Evolutionary conservation across 2,888 invertebrate species (phyloP), one percentile per base, ranked within the genome.

Genomic region (Quadroppia sp.): DNA sequence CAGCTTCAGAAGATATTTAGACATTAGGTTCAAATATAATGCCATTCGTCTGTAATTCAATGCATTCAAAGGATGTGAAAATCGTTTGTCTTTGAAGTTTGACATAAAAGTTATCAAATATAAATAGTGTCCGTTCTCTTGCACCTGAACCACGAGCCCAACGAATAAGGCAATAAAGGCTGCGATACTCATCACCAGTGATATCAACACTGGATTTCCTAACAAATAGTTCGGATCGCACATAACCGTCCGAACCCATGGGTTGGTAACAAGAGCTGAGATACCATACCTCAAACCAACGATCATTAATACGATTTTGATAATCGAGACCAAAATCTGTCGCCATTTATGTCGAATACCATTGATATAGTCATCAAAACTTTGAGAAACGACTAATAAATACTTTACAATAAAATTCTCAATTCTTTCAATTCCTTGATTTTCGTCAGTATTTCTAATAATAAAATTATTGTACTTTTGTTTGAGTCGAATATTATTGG

Each of bases 401-500:
- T 36, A 36, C 36, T 7, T 36, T 36, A 9, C 9, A 9, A 4
- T 9, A 9, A 36, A 36, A 4, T 36, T 36, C 36, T 36, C 36
- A 36, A 36, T 36, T 36, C 36, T 36, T 4, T 4, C 9, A 9
- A 36, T 4, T 86, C 1, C 87, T 86, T 0, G 86, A 87, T 79
- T 82, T 87, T 50, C 86, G 86, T 20, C 86, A 86, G 79, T 86
- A 85, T 79, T 80, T 87, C 4, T 80, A 83, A 77, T 85, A 87
- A 79, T 85, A 84, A 28, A 83, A 83, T 1, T 84, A 81, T 78
- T 82, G 83, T 59, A 80, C 81, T 32, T 89, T n/a, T n/a, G n/a
- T n/a, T n/a, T n/a, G n/a, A n/a, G n/a, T n/a, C n/a, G n/a, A n/a
- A n/a, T n/a, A n/a, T n/a, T n/a, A n/a, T n/a, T n/a, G n/a, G n/a